Evolutionary conservation across 2,888 invertebrate species (phyloP).

Genomic region (Lycocerus yunnanus): DNA sequence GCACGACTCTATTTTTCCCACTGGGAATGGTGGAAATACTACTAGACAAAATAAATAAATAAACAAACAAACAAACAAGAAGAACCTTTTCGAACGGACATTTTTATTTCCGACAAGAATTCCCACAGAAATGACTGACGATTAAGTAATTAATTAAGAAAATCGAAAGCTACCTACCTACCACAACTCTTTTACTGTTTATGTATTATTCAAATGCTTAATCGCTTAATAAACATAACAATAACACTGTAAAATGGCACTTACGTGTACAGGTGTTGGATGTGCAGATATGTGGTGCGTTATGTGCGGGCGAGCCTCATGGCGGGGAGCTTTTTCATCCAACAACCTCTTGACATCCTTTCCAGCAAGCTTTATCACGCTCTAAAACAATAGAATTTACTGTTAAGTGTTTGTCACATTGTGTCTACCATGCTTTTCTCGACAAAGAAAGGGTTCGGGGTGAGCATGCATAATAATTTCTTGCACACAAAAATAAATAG

Average conservation of each 20-base stretch:
- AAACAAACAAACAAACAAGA: too few relatives aligned
- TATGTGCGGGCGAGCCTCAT: slow-evolving; percentile 62
- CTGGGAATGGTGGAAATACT: too few relatives aligned
- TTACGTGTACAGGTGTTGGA: slow-evolving; percentile 50
- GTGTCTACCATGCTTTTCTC: slow-evolving; percentile 7
- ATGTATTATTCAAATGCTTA: neutral
- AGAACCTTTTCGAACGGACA: too few relatives aligned
- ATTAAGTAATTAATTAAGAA: neutral
- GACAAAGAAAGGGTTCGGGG: slow-evolving; percentile 2
- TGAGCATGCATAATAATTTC: neutral
- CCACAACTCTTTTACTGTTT: neutral
- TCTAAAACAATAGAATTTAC: slow-evolving; percentile 48
- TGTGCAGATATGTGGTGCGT: slow-evolving; percentile 61
- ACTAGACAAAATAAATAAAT: too few relatives aligned
- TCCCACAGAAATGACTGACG: too few relatives aligned
- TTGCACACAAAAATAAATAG: slow-evolving; percentile 6
- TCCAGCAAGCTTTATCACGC: slow-evolving; percentile 62
- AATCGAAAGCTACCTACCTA: neutral
- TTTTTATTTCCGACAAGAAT: too few relatives aligned
- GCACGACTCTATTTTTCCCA: too few relatives aligned
- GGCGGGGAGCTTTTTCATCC: slow-evolving; percentile 62
- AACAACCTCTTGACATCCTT: slow-evolving; percentile 63
- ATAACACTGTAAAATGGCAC: slow-evolving; percentile 36
- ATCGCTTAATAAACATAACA: neutral
- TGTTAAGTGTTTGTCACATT: slow-evolving; percentile 19